Evolutionary conservation across 2,888 invertebrate species (phyloP), one percentile per base, ranked within the genome.

Genomic region (Drosophila limbata): DNA sequence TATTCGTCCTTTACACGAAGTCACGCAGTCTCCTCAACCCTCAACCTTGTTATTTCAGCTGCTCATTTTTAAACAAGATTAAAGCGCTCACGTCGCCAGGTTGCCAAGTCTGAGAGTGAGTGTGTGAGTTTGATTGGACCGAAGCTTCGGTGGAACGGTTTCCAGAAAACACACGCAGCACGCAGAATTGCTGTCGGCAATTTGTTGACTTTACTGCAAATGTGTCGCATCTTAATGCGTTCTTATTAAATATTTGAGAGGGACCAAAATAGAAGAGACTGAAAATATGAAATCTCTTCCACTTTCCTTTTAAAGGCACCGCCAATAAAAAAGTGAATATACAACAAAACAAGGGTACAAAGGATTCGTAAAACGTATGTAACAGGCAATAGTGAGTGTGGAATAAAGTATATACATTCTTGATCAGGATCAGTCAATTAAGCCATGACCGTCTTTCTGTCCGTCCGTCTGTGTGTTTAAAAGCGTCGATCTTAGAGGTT

Each of bases 181-280:
- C 56, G 39, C 39, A 44, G 62, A 51, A 83, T 79, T 74, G 87
- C 88, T 86, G 73, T 62, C 57, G 82, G 86, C 82, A 83, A 83
- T 83, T 83, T 83, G 88, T 88, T 88, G 82, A 86, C 88, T 88
- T 83, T 84, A 80, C 89, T 80, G 84, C 81, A 86, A 88, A 86
- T 86, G 87, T 80, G 84, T 88, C 82, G 77, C 87, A 83, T 88
- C 69, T 74, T 77, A 88, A 88, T 88, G 88, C 69, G 81, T 70
- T 80, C 80, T 71, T 83, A 88, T 85, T 79, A 85, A 88, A 88
- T 83, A 88, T 83, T 73, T 80, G 62, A 76, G 69, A 67, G 56
- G 19, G 19, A 39, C 55, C 65, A 56, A 57, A 77, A 50, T 39
- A 25, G 5, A 62, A 53, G 15, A 55, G 25, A 59, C 50, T 45